Conservation (phyloP, 2,888 invertebrate species). For the Elegia similella region DNA sequence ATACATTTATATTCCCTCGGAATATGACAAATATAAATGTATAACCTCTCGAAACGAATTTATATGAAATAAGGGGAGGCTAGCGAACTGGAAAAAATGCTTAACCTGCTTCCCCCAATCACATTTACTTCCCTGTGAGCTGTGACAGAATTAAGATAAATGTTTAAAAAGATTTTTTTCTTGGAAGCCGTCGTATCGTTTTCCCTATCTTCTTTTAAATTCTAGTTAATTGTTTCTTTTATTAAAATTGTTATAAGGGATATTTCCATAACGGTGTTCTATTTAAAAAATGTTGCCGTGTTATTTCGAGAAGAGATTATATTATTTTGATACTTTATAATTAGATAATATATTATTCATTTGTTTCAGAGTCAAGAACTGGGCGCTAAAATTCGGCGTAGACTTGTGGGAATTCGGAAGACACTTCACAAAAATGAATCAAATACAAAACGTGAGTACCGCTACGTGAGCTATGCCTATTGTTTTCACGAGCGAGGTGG, state of each 20-base stretch:
- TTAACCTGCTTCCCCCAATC: slow-evolving; percentile 66
- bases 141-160: slow-evolving; percentile 57
- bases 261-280: too few relatives aligned
- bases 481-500: slow-evolving; percentile 23
- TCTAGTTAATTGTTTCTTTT: slow-evolving; percentile 28
- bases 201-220: slow-evolving; percentile 30
- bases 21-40: slow-evolving; percentile 48
- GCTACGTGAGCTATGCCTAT: slow-evolving; percentile 4
- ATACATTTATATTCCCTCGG: slow-evolving; percentile 41
- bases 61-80: slow-evolving; percentile 59
- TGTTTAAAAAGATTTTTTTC: slow-evolving; percentile 41
- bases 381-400: slow-evolving; percentile 95
- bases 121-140: slow-evolving; percentile 56
- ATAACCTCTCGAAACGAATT: slow-evolving; percentile 43
- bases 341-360: slow-evolving; percentile 21
- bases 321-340: neutral
- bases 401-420: slow-evolving; percentile 94
- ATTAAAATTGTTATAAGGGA: slow-evolving; percentile 21
- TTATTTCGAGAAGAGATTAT: neutral
- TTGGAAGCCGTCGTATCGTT: slow-evolving; percentile 33
- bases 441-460: slow-evolving; percentile 90
- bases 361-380: slow-evolving; percentile 92
- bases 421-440: slow-evolving; percentile 93
- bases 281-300: neutral
- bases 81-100: slow-evolving; percentile 64